phyloP scores from a whole-genome alignment of 2,888 invertebrate species.

The Bursaphelenchus okinawaensis region DNA sequence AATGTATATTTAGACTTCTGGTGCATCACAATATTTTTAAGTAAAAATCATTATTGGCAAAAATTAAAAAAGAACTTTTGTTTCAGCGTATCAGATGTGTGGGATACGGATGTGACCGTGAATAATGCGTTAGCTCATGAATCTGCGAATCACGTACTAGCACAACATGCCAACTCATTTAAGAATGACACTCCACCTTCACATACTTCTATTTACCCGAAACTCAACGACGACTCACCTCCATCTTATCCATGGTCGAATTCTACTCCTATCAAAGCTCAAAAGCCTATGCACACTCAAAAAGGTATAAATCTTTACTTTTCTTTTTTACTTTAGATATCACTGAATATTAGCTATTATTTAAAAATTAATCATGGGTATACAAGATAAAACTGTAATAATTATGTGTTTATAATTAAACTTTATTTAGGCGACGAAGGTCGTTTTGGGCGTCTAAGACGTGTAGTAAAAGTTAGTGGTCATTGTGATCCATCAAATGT shows the following conservation, averaged over 20 bases:
- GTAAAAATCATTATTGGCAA: too few relatives aligned
- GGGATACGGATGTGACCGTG: constrained; percentile 50
- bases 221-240: constrained; percentile 23
- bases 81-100: constrained; percentile 55
- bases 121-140: constrained; percentile 45
- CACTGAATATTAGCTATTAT: constrained; percentile 7
- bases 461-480: constrained; percentile 16
- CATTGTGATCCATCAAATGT: constrained; percentile 6
- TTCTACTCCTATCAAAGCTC: constrained; percentile 13
- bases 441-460: constrained; percentile 35
- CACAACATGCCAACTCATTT: constrained; percentile 35
- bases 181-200: not conserved
- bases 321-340: constrained; percentile 19
- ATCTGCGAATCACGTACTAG: constrained; percentile 49
- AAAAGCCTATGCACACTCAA: not conserved
- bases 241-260: constrained; percentile 3
- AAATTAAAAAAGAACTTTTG: too few relatives aligned
- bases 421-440: constrained; percentile 21
- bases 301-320: not conserved
- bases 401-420: too few relatives aligned
- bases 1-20: too few relatives aligned
- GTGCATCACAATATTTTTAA: too few relatives aligned
- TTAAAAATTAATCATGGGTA: not conserved
- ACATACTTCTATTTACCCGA: constrained; percentile 16
- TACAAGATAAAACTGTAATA: too few relatives aligned